These are phyloP conservation scores for Trypoxylus dichotomus DNA, from an alignment of 1,140 invertebrate genomes.

Conservation along the genomic window DNA sequence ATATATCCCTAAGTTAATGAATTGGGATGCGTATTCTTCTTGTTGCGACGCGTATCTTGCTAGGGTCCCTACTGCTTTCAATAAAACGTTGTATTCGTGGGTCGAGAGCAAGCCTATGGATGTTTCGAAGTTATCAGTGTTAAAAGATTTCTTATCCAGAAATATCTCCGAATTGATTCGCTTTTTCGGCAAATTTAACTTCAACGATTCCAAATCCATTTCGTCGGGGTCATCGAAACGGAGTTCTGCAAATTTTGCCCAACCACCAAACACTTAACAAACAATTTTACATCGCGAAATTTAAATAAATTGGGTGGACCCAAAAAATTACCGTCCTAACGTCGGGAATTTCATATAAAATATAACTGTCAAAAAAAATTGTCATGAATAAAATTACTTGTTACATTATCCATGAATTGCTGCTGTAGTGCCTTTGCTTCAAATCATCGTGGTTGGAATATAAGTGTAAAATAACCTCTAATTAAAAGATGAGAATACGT, in stretches of 20 bases:
- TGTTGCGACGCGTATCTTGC: neutral
- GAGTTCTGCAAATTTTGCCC: neutral
- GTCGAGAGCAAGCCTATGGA: neutral
- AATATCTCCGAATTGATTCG: neutral
- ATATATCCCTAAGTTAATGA: neutral
- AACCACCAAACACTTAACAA: neutral
- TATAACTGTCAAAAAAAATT: neutral
- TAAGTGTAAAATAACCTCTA: no score
- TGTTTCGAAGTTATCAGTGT: neutral
- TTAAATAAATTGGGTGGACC: neutral
- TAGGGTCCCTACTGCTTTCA: neutral
- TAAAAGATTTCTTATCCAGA: neutral
- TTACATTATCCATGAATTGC: no score
- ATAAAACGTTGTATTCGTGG: neutral
- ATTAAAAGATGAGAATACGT: no score
- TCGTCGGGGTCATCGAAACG: neutral
- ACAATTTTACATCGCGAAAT: neutral
- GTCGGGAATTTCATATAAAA: neutral
- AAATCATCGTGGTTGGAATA: no score
- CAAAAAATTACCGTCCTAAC: neutral
- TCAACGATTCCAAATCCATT: neutral
- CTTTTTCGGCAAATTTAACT: neutral
- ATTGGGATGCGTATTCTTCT: neutral
- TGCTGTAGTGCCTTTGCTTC: no score
- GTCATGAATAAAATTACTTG: no score